A percentile compares a stretch with the other conserved stretches of the same genome.
Conservation (phyloP, 2,797 vertebrate species). For the Lerista edwardsae region DNA sequence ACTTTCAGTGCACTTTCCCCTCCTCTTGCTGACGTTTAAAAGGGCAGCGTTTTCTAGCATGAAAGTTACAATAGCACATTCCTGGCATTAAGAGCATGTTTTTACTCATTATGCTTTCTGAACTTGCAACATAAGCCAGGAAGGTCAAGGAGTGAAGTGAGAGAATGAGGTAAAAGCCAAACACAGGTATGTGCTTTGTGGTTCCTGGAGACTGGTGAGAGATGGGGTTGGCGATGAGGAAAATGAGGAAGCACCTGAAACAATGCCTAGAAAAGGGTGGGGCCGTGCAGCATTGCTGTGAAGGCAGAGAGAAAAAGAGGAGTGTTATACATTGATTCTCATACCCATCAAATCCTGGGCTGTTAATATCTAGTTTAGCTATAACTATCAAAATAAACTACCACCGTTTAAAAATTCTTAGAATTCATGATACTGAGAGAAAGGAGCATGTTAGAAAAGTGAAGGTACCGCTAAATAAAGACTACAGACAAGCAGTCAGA, state of each 20-base stretch:
- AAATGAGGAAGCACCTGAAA: not conserved
- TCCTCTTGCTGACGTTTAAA: not conserved
- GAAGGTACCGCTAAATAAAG: not conserved
- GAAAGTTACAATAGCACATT: not conserved
- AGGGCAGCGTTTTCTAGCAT: not conserved
- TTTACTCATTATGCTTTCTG: not conserved
- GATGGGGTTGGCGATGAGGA: not conserved
- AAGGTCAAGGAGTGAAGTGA: not conserved
- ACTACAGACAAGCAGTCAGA: not conserved
- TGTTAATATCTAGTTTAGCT: not conserved
- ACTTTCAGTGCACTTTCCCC: not conserved
- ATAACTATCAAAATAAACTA: not conserved
- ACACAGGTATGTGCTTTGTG: not conserved
- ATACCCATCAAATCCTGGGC: not conserved
- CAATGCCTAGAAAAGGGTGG: not conserved
- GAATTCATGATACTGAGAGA: not conserved
- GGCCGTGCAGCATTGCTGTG: not conserved
- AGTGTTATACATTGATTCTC: not conserved
- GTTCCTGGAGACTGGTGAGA: not conserved
- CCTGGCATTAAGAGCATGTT: not conserved
- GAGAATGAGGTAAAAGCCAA: not conserved
- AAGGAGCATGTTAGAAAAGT: not conserved
- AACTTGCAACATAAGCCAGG: not conserved
- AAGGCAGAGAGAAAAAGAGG: not conserved
- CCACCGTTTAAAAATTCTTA: constrained; percentile 1